Percentiles rank a stretch among this genome's conserved stretches.
phyloP scores from a whole-genome alignment of 2,113 vertebrate species.

The Neopipo cinnamomea region DNA sequence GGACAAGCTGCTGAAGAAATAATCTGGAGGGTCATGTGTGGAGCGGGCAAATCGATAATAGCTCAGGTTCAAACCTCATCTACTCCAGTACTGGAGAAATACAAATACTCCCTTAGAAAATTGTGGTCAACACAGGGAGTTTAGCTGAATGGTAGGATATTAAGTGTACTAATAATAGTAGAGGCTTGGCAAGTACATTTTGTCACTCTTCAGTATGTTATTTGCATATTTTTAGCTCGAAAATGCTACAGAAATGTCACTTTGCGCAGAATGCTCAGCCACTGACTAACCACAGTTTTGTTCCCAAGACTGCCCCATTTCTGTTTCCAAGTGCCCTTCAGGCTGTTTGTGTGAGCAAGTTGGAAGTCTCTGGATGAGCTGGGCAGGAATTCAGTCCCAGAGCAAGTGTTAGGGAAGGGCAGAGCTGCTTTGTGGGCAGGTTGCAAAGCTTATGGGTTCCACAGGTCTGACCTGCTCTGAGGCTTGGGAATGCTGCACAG shows the following conservation, averaged over 20 bases:
- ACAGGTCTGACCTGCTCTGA: neutral
- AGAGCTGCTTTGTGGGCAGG: neutral
- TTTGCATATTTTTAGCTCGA: neutral
- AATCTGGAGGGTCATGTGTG: neutral
- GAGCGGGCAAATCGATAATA: no score
- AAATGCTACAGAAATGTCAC: neutral
- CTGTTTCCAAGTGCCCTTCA: neutral
- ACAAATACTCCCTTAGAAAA: neutral
- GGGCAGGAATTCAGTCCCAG: neutral
- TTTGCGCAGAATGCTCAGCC: neutral
- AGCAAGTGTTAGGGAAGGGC: neutral
- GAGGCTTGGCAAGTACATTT: neutral
- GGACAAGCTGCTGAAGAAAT: neutral
- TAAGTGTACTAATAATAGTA: neutral
- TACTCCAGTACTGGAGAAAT: neutral
- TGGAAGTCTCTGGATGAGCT: neutral
- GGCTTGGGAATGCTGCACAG: neutral
- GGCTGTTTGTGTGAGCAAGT: neutral
- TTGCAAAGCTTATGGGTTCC: neutral
- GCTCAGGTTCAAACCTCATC: neutral
- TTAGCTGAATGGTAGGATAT: neutral
- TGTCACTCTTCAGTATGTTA: neutral
- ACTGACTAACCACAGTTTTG: neutral
- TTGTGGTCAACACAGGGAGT: neutral
- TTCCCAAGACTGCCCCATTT: neutral